A percentile compares a stretch with the other conserved stretches of the same genome.
phyloP scores from a whole-genome alignment of 2,113 vertebrate species.

The Triplophysa rosa region DNA sequence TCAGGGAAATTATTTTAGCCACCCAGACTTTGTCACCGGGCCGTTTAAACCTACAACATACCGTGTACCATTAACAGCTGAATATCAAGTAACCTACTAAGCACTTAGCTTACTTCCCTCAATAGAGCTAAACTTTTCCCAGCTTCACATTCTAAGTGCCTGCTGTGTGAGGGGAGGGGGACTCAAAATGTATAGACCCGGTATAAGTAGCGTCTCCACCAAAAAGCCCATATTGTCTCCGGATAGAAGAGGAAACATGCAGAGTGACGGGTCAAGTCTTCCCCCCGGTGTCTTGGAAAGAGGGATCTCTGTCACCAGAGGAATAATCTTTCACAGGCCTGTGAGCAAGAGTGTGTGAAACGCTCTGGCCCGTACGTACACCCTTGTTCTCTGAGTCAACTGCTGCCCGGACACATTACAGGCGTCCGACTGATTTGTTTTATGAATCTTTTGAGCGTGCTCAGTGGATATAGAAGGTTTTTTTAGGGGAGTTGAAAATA shows the following conservation, averaged over 20 bases:
- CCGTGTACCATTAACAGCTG: slow-evolving; percentile 37
- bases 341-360: slow-evolving; percentile 78
- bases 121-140: slow-evolving; percentile 31
- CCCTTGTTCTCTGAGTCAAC: slow-evolving; percentile 75
- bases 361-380: slow-evolving; percentile 69
- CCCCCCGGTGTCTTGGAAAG: slow-evolving; percentile 50
- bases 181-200: slow-evolving; percentile 29
- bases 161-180: slow-evolving; percentile 3
- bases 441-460: slow-evolving; percentile 86
- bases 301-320: slow-evolving; percentile 57
- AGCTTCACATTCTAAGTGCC: slow-evolving; percentile 28
- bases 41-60: slow-evolving; percentile 28
- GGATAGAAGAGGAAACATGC: slow-evolving; percentile 52
- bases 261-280: slow-evolving; percentile 60
- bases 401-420: slow-evolving; percentile 84
- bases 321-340: slow-evolving; percentile 80
- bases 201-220: slow-evolving; percentile 41
- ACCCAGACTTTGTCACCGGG: slow-evolving; percentile 19
- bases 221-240: slow-evolving; percentile 56
- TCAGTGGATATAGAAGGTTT: slow-evolving; percentile 88
- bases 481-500: slow-evolving; percentile 79
- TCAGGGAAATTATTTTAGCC: slow-evolving; percentile 35
- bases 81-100: slow-evolving; percentile 35
- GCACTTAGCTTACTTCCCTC: slow-evolving; percentile 30
- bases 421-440: slow-evolving; percentile 90